These are phyloP conservation scores for Andrena cerasifolii DNA, from an alignment of 1,140 invertebrate genomes.

Conservation along the genomic window DNA sequence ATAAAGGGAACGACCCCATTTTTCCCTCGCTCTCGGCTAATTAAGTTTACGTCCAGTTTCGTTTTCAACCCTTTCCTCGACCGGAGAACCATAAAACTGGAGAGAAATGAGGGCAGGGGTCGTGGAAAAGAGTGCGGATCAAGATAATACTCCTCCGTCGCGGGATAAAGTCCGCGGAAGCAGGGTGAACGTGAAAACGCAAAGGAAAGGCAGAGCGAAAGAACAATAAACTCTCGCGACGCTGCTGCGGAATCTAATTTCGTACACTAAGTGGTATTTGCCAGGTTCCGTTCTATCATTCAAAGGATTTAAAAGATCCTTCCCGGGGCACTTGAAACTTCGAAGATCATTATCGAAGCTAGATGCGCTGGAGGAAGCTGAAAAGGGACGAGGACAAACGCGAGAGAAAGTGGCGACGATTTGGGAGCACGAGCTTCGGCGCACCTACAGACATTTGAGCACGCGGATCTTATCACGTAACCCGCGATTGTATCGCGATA, in stretches of 20 bases:
- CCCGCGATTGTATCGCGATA: background rate
- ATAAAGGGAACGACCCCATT: no score
- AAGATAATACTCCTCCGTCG: slow-evolving; percentile 23
- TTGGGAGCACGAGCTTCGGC: background rate
- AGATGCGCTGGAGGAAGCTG: background rate
- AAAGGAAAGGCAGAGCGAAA: slow-evolving; percentile 22
- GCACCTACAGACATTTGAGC: background rate
- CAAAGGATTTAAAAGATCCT: slow-evolving; percentile 27
- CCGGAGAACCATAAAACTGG: background rate
- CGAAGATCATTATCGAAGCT: slow-evolving; percentile 19
- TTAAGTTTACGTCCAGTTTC: no score
- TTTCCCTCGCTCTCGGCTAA: no score
- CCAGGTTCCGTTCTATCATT: slow-evolving; percentile 19
- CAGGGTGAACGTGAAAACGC: slow-evolving; percentile 6
- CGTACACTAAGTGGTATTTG: slow-evolving; percentile 42
- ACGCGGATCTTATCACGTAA: no score
- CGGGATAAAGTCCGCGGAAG: slow-evolving; percentile 37
- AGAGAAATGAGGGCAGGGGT: background rate
- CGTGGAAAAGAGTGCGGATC: background rate
- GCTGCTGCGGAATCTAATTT: slow-evolving; percentile 40
- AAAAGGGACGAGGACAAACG: background rate
- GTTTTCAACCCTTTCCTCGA: slow-evolving; percentile 41
- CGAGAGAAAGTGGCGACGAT: background rate
- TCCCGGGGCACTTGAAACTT: background rate
- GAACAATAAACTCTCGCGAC: slow-evolving; percentile 36